A percentile compares a stretch with the other conserved stretches of the same genome.
phyloP scores from a whole-genome alignment of 2,113 vertebrate species.

The Oreocharis arfaki region DNA sequence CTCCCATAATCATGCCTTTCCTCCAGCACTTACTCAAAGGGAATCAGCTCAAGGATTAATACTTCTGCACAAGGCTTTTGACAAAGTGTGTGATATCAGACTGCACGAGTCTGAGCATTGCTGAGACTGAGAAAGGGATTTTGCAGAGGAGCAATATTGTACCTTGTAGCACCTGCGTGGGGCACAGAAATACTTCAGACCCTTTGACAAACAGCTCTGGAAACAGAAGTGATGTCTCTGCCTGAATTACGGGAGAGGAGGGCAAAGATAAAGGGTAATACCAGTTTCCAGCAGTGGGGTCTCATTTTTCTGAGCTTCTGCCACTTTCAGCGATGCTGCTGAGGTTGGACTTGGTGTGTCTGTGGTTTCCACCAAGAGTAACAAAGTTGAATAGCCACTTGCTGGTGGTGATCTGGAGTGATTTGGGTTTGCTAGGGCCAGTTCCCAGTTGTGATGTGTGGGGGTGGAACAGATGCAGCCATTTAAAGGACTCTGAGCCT shows the following conservation, averaged over 20 bases:
- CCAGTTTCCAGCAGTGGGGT: neutral
- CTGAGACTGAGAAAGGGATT: neutral
- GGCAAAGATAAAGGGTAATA: neutral
- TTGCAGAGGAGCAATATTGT: neutral
- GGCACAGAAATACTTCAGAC: neutral
- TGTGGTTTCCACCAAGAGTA: neutral
- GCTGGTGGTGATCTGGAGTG: neutral
- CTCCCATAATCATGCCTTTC: neutral
- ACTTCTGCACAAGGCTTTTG: neutral
- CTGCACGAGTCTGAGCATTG: neutral
- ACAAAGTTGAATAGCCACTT: neutral
- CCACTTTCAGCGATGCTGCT: rapidly evolving
- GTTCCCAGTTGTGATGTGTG: neutral
- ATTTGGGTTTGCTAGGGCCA: neutral
- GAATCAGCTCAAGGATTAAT: neutral
- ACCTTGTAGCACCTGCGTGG: neutral
- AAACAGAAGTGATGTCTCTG: neutral
- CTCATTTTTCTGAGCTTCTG: neutral
- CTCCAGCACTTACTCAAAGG: neutral
- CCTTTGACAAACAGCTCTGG: neutral
- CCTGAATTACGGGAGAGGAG: neutral
- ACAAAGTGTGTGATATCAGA: neutral
- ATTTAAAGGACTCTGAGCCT: neutral
- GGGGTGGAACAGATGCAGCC: neutral
- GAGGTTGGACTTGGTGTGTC: neutral